These are phyloP conservation scores for Catharus bicknelli DNA, from an alignment of 2,113 vertebrate genomes.

Conservation along the genomic window DNA sequence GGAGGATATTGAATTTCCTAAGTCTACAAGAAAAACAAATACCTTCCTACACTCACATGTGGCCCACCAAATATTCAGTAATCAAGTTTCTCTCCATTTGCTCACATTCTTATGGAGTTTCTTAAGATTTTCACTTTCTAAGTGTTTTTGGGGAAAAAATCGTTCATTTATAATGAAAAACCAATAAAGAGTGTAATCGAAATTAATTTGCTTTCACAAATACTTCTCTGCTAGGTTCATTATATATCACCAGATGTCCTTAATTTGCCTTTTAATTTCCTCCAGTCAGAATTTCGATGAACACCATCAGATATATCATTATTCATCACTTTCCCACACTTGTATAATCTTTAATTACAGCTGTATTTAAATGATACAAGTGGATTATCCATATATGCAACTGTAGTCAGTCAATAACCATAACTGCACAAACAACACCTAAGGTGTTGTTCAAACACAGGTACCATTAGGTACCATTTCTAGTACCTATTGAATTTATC, in stretches of 20 bases:
- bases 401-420: background rate
- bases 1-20: background rate
- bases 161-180: background rate
- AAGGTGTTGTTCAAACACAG: background rate
- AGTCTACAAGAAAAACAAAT: background rate
- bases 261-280: background rate
- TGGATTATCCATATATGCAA: background rate
- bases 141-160: accelerated
- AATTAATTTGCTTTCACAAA: background rate
- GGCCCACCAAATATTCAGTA: background rate
- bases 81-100: background rate
- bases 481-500: background rate
- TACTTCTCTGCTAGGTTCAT: background rate
- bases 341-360: background rate
- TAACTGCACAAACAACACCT: background rate
- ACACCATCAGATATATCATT: background rate
- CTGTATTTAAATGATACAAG: background rate
- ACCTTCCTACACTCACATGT: background rate
- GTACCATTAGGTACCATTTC: background rate
- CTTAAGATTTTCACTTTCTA: background rate
- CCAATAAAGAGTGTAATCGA: background rate
- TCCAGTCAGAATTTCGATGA: background rate
- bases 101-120: background rate
- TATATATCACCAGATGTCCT: background rate
- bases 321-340: background rate